These are phyloP conservation scores for Platycercus adscitus DNA, from an alignment of 2,113 vertebrate species.

Conservation along the genomic window DNA sequence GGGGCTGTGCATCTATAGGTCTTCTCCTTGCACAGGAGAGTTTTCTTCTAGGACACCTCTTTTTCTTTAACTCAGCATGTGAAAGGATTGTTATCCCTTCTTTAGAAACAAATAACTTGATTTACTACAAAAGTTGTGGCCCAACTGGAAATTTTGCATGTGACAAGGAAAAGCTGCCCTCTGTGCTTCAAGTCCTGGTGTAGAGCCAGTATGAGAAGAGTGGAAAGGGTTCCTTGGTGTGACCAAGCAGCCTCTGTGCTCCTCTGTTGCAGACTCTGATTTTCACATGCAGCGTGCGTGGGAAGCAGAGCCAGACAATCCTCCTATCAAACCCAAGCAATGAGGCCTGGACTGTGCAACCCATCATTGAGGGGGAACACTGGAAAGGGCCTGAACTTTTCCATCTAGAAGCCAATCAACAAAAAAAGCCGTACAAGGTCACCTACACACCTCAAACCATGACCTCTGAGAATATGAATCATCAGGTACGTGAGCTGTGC, in stretches of 20 bases:
- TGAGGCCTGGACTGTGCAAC: slow-evolving; percentile 80
- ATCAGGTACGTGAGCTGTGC: slow-evolving; percentile 72
- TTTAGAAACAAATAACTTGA: not conserved
- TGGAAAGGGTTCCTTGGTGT: not conserved
- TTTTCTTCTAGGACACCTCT: not conserved
- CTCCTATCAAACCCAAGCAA: slow-evolving; percentile 81
- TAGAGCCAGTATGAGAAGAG: not conserved
- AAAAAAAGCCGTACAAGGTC: slow-evolving; percentile 83
- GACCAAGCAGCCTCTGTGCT: not conserved
- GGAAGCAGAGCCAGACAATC: slow-evolving; percentile 79
- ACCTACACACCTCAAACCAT: slow-evolving; percentile 85
- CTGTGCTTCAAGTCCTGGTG: not conserved
- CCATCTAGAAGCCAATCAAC: slow-evolving; percentile 79
- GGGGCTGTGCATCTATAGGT: not conserved
- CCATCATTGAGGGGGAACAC: slow-evolving; percentile 83
- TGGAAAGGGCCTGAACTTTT: slow-evolving; percentile 79
- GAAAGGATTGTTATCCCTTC: not conserved
- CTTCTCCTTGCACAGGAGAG: not conserved
- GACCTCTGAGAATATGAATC: slow-evolving; percentile 80
- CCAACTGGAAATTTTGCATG: not conserved
- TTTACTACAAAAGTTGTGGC: not conserved
- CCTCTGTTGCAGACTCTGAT: slow-evolving; percentile 77
- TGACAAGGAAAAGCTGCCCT: not conserved
- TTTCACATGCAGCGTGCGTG: slow-evolving; percentile 85
- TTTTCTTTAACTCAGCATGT: not conserved